These are phyloP conservation scores for Typhlichthys eigenmanni DNA, from an alignment of 2,797 vertebrate species.

Conservation along the genomic window DNA sequence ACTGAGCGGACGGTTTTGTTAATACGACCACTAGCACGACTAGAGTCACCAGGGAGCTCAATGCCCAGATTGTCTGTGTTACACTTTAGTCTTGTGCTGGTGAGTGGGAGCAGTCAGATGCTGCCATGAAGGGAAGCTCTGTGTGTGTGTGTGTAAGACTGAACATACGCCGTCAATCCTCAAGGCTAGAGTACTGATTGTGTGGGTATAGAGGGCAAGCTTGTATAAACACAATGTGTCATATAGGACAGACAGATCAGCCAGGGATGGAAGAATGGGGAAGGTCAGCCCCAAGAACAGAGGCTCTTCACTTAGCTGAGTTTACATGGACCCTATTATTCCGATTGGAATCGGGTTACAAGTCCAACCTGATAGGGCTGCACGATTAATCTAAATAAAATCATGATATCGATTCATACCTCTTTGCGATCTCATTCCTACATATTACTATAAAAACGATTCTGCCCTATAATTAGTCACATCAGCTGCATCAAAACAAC, in stretches of 20 bases:
- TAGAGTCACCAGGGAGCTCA: slow-evolving; percentile 16
- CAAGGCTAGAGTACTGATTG: slow-evolving; percentile 44
- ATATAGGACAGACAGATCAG: slow-evolving; percentile 24
- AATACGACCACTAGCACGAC: slow-evolving; percentile 4
- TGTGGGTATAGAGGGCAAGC: slow-evolving; percentile 49
- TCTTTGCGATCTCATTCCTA: no score
- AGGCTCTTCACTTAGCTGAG: slow-evolving; percentile 10
- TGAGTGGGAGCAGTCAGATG: slow-evolving; percentile 52
- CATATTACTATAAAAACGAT: no score
- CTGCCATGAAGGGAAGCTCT: slow-evolving; percentile 35
- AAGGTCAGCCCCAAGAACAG: slow-evolving; percentile 14
- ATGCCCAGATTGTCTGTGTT: slow-evolving; percentile 24
- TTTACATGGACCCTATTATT: no score
- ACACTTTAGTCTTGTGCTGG: slow-evolving; percentile 21
- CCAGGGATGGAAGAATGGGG: not conserved
- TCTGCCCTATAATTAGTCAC: no score
- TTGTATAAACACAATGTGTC: slow-evolving; percentile 55
- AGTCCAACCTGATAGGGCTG: no score
- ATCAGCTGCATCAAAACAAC: no score
- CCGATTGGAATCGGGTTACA: no score
- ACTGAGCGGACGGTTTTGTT: no score
- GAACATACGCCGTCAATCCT: slow-evolving; percentile 51
- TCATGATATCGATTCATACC: no score
- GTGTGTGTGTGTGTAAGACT: slow-evolving; percentile 6
- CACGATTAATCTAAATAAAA: no score